Conservation (phyloP, 2,113 vertebrate genomes). For the Phylloscopus whistleri region DNA sequence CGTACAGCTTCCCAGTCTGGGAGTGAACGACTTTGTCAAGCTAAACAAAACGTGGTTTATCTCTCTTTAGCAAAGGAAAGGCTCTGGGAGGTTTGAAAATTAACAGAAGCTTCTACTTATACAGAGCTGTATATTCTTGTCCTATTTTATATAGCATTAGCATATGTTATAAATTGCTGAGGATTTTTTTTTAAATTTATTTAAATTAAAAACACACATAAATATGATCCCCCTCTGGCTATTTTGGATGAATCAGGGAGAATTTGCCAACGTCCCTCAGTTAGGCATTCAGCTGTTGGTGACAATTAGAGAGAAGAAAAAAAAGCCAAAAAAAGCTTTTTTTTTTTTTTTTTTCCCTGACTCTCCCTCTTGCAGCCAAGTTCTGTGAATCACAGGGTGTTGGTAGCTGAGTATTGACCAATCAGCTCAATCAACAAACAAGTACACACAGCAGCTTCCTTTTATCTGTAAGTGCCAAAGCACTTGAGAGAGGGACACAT, state of each 20-base stretch:
- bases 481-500: neutral
- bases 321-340: rapidly evolving
- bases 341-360: too few species aligned
- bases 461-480: neutral
- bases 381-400: neutral
- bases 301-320: neutral
- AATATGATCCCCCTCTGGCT: neutral
- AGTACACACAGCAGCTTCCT: neutral
- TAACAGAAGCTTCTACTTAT: neutral
- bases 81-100: neutral
- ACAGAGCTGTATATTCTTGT: neutral
- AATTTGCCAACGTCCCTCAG: neutral
- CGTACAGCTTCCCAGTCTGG: neutral
- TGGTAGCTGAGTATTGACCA: neutral
- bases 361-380: neutral
- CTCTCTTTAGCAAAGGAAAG: conserved; percentile 29
- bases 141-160: neutral
- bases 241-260: neutral
- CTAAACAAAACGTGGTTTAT: conserved; percentile 60
- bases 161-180: neutral
- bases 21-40: conserved; percentile 41
- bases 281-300: neutral
- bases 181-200: neutral
- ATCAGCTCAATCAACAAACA: neutral
- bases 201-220: neutral